phyloP scores from a whole-genome alignment of 2,797 vertebrate genomes.

The Coluber constrictor region DNA sequence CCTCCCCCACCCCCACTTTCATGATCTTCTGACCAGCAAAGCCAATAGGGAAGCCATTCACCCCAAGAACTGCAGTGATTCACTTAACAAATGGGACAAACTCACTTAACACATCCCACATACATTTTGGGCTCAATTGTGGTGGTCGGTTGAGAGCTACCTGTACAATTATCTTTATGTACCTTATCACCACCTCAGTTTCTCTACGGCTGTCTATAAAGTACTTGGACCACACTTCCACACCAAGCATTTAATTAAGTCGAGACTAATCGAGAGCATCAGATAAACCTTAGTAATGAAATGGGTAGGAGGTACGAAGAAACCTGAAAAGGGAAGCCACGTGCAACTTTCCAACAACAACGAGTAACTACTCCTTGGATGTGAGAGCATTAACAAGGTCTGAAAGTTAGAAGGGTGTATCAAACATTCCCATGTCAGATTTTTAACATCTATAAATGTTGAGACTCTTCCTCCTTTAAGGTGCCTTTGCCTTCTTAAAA shows the following conservation, averaged over 20 bases:
- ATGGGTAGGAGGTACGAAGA: neutral
- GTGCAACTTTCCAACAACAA: neutral
- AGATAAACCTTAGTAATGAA: neutral
- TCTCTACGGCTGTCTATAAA: neutral
- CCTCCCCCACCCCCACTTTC: neutral
- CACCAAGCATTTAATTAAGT: neutral
- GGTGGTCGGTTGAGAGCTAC: neutral
- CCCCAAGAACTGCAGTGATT: too few relatives aligned
- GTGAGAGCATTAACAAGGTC: neutral
- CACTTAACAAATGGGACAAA: too few relatives aligned
- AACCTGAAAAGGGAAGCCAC: neutral
- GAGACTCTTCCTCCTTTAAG: neutral
- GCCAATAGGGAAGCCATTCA: too few relatives aligned
- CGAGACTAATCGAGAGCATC: neutral
- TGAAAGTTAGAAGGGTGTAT: neutral
- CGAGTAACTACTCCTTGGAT: neutral
- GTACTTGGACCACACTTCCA: neutral
- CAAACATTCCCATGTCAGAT: neutral
- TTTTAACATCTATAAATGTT: neutral
- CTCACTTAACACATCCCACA: too few relatives aligned
- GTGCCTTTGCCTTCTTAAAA: neutral
- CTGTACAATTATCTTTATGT: neutral
- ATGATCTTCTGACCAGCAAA: neutral
- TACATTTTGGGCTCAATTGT: neutral
- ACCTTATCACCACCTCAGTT: neutral